Evolutionary conservation across 2,113 vertebrate genomes (phyloP).

Genomic region (Daubentonia madagascariensis): DNA sequence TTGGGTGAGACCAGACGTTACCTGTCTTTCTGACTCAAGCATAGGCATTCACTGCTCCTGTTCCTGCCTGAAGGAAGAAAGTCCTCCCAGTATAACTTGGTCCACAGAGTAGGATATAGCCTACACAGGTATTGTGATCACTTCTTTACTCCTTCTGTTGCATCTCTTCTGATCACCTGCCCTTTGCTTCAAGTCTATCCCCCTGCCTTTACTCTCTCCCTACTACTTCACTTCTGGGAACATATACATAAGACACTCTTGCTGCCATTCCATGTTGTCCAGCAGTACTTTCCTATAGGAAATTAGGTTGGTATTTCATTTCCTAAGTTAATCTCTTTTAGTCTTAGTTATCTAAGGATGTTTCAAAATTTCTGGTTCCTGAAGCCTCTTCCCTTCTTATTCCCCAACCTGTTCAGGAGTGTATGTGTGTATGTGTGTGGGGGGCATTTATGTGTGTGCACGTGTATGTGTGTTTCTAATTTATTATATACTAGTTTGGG

Average conservation of each 20-base stretch:
- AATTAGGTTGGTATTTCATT: not conserved
- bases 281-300: not conserved
- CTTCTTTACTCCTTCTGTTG: not conserved
- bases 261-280: not conserved
- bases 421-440: not conserved
- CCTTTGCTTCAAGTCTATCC: not conserved
- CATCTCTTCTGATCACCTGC: not conserved
- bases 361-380: not conserved
- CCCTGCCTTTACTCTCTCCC: not conserved
- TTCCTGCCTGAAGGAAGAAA: not conserved
- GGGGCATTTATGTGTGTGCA: not conserved
- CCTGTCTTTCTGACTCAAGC: not conserved
- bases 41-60: not conserved
- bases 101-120: accelerated
- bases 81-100: not conserved
- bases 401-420: not conserved
- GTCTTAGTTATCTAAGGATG: not conserved
- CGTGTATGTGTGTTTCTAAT: not conserved
- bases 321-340: not conserved
- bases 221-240: not conserved
- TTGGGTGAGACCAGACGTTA: too few relatives aligned
- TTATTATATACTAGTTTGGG: not conserved
- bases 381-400: not conserved
- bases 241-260: not conserved
- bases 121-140: accelerated